phyloP scores from a whole-genome alignment of 1,140 invertebrate species.

The Contarinia nasturtii region DNA sequence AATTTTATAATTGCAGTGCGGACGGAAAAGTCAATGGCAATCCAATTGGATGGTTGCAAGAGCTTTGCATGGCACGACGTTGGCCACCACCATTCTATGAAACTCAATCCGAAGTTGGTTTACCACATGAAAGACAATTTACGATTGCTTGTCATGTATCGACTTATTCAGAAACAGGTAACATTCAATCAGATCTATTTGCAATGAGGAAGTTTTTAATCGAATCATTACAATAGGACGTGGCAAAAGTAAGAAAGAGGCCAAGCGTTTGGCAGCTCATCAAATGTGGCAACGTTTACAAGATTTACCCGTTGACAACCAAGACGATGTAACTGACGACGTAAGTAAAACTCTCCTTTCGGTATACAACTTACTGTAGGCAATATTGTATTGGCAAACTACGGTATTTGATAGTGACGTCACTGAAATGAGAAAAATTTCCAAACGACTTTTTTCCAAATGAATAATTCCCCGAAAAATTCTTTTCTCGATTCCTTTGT shows the following conservation, averaged over 20 bases:
- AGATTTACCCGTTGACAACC: conserved; percentile 43
- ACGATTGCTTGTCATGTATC: conserved; percentile 78
- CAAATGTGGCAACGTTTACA: conserved; percentile 78
- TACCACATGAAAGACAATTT: conserved; percentile 83
- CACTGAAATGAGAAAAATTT: too few relatives aligned
- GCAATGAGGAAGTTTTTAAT: too few relatives aligned
- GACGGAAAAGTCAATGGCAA: conserved; percentile 62
- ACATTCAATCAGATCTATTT: too few relatives aligned
- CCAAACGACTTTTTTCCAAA: too few relatives aligned
- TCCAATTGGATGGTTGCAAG: conserved; percentile 87
- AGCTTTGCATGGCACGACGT: conserved; percentile 86
- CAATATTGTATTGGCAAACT: background rate
- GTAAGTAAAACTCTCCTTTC: conserved; percentile 18
- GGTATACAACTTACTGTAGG: background rate
- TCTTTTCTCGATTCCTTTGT: too few relatives aligned
- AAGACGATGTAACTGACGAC: conserved; percentile 29
- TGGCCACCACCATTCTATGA: conserved; percentile 89
- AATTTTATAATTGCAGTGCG: conserved; percentile 3
- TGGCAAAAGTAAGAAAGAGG: conserved; percentile 90
- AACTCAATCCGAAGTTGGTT: conserved; percentile 72
- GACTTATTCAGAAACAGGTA: conserved; percentile 48
- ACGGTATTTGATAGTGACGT: too few relatives aligned
- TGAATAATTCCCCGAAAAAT: too few relatives aligned
- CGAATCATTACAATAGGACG: conserved; percentile 34
- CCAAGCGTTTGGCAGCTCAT: conserved; percentile 80